Conservation (phyloP, 2,888 invertebrate genomes). For the Euzetes globulus region DNA sequence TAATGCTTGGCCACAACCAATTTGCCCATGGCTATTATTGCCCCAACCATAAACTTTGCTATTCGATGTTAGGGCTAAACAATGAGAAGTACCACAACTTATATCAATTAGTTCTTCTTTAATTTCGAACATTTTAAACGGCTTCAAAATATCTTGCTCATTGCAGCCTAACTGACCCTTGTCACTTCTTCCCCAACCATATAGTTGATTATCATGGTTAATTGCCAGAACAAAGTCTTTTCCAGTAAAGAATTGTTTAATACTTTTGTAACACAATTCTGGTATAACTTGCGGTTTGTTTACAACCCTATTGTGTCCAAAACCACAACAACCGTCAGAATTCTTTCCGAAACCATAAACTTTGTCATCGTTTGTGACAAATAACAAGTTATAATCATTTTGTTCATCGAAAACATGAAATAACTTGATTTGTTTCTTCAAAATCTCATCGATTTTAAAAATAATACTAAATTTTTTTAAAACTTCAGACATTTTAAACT, state of each 20-base stretch:
- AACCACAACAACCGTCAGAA: background rate
- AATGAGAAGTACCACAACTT: background rate
- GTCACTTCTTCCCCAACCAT: background rate
- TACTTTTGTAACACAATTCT: background rate
- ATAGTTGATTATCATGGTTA: background rate
- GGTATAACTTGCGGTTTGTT: background rate
- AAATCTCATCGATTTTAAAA: no score
- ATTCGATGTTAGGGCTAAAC: background rate
- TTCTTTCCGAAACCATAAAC: background rate
- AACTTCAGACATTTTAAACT: no score
- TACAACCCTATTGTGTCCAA: background rate
- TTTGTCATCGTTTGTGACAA: background rate
- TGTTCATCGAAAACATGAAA: background rate
- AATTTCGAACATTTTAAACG: background rate
- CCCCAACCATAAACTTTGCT: background rate
- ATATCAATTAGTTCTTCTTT: background rate
- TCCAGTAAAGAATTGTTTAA: background rate
- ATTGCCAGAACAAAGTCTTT: background rate
- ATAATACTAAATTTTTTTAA: no score
- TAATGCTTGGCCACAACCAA: background rate
- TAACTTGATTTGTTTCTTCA: no score
- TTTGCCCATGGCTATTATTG: background rate
- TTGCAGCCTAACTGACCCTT: background rate
- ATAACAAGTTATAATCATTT: background rate
- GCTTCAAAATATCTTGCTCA: background rate